Percentiles rank a stretch among this genome's conserved stretches.
These are phyloP conservation scores for Pardosa pseudoannulata DNA, from an alignment of 2,888 invertebrate genomes.

Conservation along the genomic window DNA sequence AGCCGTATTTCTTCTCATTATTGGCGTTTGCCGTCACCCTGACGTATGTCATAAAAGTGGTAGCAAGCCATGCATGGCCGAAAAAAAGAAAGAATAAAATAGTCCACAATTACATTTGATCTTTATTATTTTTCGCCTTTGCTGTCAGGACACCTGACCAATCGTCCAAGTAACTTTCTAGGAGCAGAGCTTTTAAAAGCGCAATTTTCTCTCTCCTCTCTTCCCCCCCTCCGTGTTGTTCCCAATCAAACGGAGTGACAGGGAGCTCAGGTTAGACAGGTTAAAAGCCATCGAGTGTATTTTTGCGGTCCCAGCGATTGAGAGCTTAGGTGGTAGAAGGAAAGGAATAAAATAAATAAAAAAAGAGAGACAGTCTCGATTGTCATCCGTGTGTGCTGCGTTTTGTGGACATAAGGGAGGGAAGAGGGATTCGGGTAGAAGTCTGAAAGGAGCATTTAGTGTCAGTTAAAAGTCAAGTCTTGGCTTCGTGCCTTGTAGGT, in stretches of 20 bases:
- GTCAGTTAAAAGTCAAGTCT: conserved; percentile 68
- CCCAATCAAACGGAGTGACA: conserved; percentile 62
- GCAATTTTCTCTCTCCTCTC: conserved; percentile 59
- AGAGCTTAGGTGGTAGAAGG: conserved; percentile 44
- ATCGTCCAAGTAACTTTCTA: conserved; percentile 44
- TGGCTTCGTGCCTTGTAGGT: conserved; percentile 43
- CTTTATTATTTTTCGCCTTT: conserved; percentile 15
- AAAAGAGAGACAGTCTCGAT: conserved; percentile 33
- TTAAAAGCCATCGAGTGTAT: conserved; percentile 66
- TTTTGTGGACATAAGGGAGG: conserved; percentile 61
- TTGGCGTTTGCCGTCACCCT: background rate
- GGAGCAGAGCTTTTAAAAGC: conserved; percentile 22
- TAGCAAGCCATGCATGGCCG: background rate
- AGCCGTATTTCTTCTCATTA: background rate
- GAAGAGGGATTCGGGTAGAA: background rate
- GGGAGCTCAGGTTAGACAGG: conserved; percentile 66
- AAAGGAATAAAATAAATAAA: conserved; percentile 4
- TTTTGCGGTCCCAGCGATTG: conserved; percentile 56
- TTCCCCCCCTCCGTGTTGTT: conserved; percentile 29
- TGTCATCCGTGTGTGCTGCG: conserved; percentile 49
- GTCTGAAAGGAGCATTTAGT: conserved; percentile 55
- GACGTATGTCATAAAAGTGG: conserved; percentile 4
- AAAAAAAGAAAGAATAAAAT: background rate
- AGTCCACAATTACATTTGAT: background rate
- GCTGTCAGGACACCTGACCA: conserved; percentile 41